Evolutionary conservation across 2,113 vertebrate species (phyloP), one percentile per base, ranked within the genome.

Genomic region (Chaenogobius annularis): DNA sequence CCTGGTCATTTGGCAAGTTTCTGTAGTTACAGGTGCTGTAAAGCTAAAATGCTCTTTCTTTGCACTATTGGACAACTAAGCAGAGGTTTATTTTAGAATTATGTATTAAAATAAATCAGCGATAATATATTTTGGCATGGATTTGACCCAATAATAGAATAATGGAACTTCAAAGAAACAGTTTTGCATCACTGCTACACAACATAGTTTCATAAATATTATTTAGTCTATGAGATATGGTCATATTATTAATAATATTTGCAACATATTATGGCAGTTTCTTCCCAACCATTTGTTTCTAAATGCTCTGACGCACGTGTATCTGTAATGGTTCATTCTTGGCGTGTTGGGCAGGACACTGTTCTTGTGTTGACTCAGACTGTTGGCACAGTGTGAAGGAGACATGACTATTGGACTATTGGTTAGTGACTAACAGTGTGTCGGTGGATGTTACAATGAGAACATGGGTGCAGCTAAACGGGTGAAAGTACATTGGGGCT

Each of bases 371-470:
- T 87, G 81, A 85, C 46, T 85, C 68, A 50, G 35, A 76, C 69
- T 19, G 26, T 79, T 81, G 68, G 79, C 79, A 85, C 74, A 63
- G 68, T 3, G 14, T 9, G 19, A 23, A 76, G 78, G 50, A 70
- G 40, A 14, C 44, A 80, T 80, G 73, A 80, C 66, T 70, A 72
- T 68, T 77, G 9, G 58, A 72, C 80, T n/a, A n/a, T n/a, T n/a
- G n/a, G n/a, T n/a, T n/a, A 86, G 82, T 88, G 85, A 83, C 77
- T 59, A 19, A 15, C 35, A 67, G 58, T 83, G 85, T 68, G 77
- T 88, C 75, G 83, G 55, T 67, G n/a, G 63, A 69, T 62, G 58
- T 65, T 72, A 62, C 20, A 7, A 26, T 63, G 13, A 58, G 46
- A 64, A 77, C 61, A 62, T 76, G 72, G 78, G 83, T 80, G 83